Conservation (phyloP, 2,113 vertebrate genomes). For the Sebastes schlegelii region DNA sequence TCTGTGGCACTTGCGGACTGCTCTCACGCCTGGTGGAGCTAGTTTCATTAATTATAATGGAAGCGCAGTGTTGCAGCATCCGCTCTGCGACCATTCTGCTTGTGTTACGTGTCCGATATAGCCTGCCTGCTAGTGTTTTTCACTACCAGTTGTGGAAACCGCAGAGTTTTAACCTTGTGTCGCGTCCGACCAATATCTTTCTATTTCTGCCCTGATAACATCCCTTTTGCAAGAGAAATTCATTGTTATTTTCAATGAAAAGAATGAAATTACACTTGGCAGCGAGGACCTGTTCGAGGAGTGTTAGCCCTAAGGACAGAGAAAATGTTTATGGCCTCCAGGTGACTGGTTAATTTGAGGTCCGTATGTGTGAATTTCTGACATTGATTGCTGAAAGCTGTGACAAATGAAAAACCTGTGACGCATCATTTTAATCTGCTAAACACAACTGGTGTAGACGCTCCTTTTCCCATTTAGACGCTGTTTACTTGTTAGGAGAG, state of each 20-base stretch:
- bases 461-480: neutral
- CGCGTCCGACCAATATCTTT: neutral
- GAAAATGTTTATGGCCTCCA: constrained; percentile 1
- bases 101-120: too few species aligned
- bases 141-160: neutral
- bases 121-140: neutral
- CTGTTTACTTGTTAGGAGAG: neutral
- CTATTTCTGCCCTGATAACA: neutral
- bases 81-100: too few species aligned
- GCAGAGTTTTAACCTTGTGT: neutral
- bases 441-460: neutral
- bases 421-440: too few species aligned
- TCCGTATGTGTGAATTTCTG: neutral
- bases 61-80: too few species aligned
- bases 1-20: too few species aligned
- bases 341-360: neutral
- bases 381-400: too few species aligned
- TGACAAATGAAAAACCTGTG: too few species aligned
- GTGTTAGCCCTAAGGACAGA: neutral
- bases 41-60: too few species aligned
- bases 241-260: neutral
- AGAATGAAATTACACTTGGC: neutral
- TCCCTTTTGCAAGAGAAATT: too few species aligned
- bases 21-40: too few species aligned
- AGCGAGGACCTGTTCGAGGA: neutral